Base-by-base conservation (phyloP, 2,113 vertebrate species). In the Stegostoma tigrinum region DNA sequence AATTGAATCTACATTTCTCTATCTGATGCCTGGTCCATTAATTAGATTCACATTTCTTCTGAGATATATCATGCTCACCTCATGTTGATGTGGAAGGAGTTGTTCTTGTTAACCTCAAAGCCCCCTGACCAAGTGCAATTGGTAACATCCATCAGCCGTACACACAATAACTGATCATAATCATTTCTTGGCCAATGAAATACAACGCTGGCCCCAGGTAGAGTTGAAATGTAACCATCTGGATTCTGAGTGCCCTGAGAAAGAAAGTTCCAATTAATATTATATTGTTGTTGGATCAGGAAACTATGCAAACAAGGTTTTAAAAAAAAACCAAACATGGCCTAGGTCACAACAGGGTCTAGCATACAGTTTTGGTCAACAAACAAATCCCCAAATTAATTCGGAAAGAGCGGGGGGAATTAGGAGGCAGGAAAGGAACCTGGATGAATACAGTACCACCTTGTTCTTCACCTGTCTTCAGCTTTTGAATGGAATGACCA, bases 111-210 rank as follows among this genome's bases (percentile, higher is more conserved):
- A 97, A 99, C 98, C 96, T 99, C 98, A 61, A 99, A 99, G 96
- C 99, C 99, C 68, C 99, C 99, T 1, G 99, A 99, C 99, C 99
- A 99, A 95, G 98, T 97, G 96, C 99, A 99, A 96, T 98, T 98
- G 7, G 98, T 97, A 3, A 98, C 97, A 95, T 99, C 98, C 99
- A 99, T 99, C 66, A 99, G 96, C 15, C 99, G 98, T 96, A 99
- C 99, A 85, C 99, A 99, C 0, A 99, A 95, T 0, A 99, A 97
- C 95, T 99, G 99, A 96, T 99, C 99, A 0, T 99, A 99, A 97
- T 99, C 99, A 0, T 99, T 99, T 34, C 99, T 98, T 5, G 99
- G 99, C 99, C 99, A 99, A 96, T 99, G 99, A 97, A 99, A 99
- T 67, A 99, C 99, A 0, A 99, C 99, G 0, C 98, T 99, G 96